Percentiles rank a stretch among this genome's conserved stretches.
These are phyloP conservation scores for Hermodice carunculata DNA, from an alignment of 2,888 invertebrate genomes.

Conservation along the genomic window DNA sequence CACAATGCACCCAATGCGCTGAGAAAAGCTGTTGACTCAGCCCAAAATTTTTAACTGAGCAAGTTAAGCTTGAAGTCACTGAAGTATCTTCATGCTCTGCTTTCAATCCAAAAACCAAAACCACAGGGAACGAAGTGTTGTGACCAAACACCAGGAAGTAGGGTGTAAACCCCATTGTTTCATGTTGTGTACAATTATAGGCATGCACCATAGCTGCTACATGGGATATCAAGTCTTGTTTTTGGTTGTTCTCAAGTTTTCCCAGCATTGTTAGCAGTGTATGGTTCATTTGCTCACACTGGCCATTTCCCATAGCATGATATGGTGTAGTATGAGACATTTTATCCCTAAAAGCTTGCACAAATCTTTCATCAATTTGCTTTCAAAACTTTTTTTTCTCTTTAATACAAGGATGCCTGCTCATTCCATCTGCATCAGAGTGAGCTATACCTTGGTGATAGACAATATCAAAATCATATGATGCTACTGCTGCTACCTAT, in stretches of 20 bases:
- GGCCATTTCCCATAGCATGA: slow-evolving; percentile 39
- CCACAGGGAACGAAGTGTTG: slow-evolving; percentile 12
- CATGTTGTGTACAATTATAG: slow-evolving; percentile 31
- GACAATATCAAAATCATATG: too few relatives aligned
- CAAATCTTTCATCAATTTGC: not conserved
- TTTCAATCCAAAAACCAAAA: slow-evolving; percentile 7
- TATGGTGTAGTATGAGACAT: slow-evolving; percentile 19
- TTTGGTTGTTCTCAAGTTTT: slow-evolving; percentile 23
- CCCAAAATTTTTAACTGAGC: too few relatives aligned
- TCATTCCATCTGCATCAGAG: too few relatives aligned
- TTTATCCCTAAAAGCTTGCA: not conserved
- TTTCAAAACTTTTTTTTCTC: too few relatives aligned
- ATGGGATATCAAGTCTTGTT: slow-evolving; percentile 25
- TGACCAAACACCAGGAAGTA: slow-evolving; percentile 32
- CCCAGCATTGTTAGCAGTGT: slow-evolving; percentile 33
- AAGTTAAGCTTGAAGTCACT: too few relatives aligned
- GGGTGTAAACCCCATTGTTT: slow-evolving; percentile 18
- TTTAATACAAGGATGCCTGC: too few relatives aligned
- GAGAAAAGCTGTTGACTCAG: too few relatives aligned
- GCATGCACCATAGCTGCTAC: slow-evolving; percentile 22
- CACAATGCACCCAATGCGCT: too few relatives aligned
- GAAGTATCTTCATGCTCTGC: not conserved
- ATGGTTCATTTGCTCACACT: slow-evolving; percentile 31
- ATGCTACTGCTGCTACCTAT: too few relatives aligned
- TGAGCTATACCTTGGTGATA: too few relatives aligned